phyloP scores from a whole-genome alignment of 2,888 invertebrate species.

The Alentia gelatinosa region DNA sequence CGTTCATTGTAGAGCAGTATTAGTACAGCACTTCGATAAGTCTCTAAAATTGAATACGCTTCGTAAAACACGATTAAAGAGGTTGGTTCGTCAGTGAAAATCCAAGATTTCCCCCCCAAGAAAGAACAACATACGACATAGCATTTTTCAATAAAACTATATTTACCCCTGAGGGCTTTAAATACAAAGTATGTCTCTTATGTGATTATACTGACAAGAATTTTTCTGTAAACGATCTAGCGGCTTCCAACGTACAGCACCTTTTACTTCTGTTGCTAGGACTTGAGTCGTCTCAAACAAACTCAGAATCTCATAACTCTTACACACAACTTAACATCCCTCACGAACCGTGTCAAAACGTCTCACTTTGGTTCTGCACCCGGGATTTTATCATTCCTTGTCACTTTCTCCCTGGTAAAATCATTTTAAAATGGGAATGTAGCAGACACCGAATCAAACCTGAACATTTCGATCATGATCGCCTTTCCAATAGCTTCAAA shows the following conservation, averaged over 20 bases:
- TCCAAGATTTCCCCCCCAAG: no score
- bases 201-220: background rate
- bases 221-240: background rate
- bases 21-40: no score
- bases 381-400: background rate
- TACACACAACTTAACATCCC: background rate
- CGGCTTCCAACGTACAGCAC: background rate
- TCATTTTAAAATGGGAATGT: conserved; percentile 31
- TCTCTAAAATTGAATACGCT: no score
- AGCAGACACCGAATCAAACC: background rate
- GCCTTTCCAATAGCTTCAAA: background rate
- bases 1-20: no score
- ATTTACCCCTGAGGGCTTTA: background rate
- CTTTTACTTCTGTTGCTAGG: background rate
- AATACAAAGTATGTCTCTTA: background rate
- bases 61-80: no score
- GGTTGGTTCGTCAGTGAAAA: no score
- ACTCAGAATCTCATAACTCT: background rate
- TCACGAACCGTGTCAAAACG: background rate
- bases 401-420: background rate
- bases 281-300: conserved; percentile 2
- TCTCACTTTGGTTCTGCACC: background rate
- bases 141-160: background rate
- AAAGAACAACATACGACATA: background rate
- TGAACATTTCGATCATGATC: background rate